Conservation (phyloP, 2,797 vertebrate species). For the Pristis pectinata region DNA sequence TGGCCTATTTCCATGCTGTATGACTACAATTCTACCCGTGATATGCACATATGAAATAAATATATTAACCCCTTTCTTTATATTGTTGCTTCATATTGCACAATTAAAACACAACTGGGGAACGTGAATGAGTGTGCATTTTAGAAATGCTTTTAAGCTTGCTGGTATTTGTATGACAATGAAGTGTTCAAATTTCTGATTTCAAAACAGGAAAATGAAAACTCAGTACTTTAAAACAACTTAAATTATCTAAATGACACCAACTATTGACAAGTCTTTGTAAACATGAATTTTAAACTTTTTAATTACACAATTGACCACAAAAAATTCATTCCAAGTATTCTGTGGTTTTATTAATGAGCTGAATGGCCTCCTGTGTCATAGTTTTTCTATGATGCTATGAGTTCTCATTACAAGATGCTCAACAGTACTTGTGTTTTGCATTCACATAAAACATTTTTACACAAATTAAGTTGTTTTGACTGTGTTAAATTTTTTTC, state of each 20-base stretch:
- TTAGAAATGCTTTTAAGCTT: neutral
- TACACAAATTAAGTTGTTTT: conserved; percentile 1
- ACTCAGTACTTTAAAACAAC: neutral
- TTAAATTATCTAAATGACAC: too few relatives aligned
- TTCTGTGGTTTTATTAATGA: neutral
- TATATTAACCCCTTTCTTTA: neutral
- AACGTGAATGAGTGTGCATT: neutral
- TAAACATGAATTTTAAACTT: neutral
- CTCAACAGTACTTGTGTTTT: neutral
- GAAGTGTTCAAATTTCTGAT: neutral
- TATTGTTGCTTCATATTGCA: too few relatives aligned
- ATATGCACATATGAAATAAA: neutral
- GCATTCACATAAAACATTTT: neutral
- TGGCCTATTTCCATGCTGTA: too few relatives aligned
- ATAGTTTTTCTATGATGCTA: too few relatives aligned
- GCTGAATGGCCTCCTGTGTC: too few relatives aligned
- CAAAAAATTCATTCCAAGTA: neutral
- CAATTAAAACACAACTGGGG: neutral
- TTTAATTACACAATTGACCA: neutral
- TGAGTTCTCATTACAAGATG: neutral
- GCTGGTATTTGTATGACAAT: neutral
- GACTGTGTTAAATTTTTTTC: neutral
- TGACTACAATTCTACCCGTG: too few relatives aligned
- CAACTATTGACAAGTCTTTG: neutral
- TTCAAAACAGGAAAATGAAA: neutral